Base-by-base conservation (phyloP, 2,113 vertebrate genomes). In the Morphnarchus princeps region DNA sequence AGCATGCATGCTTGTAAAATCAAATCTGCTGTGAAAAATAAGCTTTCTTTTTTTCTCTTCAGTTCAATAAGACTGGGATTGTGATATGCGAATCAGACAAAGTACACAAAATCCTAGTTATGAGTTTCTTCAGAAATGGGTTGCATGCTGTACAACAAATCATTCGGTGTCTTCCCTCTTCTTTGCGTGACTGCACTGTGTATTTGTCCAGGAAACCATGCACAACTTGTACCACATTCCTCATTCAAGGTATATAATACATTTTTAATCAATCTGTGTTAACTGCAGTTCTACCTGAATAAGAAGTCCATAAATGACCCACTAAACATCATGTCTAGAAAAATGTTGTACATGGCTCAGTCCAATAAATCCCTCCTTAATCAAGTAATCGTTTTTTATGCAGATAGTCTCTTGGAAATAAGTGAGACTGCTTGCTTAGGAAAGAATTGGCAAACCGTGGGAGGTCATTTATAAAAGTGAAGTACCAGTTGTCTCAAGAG, bases 171-270 rank as follows among this genome's bases (percentile, higher is more conserved):
- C 63, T 80, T 76, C 87, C 72, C 10, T 63, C 22, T 79, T 59
- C 31, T 62, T 66, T 90, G 47, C 65, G 6, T 61, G 77, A 14
- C n/a, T 67, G 43, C 73, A 67, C 69, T 47, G 66, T 85, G 31
- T 95, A 89, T 87, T 62, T 96, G 50, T 96, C 93, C 54, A 81
- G 93, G 49, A 96, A 96, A 52, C 93, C 93, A n/a, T 91, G 93
- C 26, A 58, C 79, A 40, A 40, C 20, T n/a, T 96, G 90, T 57
- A 32, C 70, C 22, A n/a, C 40, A 25, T 82, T 80, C 61, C 87
- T 93, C 34, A 82, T 96, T 82, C 95, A 96, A 91, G 90, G 90
- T 94, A 92, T 66, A 49, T 36, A 80, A 76, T 36, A 29, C 15
- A 43, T 67, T 80, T 81, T 69, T 36, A 61, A 62, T 32, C 40